Evolutionary conservation across 2,888 invertebrate species (phyloP).

Genomic region (Polyommatus icarus): DNA sequence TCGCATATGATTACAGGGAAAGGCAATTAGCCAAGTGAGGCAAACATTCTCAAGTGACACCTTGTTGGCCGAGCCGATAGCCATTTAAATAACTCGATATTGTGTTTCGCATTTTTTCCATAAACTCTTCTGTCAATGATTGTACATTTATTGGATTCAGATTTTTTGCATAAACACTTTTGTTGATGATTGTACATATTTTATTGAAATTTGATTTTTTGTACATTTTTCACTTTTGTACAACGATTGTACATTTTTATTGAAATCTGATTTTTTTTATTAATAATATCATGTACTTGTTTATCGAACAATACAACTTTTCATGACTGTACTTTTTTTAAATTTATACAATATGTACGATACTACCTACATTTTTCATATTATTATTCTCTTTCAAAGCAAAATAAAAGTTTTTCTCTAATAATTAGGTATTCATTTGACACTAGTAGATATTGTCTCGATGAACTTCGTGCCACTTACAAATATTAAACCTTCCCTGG

Average conservation of each 20-base stretch:
- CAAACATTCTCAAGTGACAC: slow-evolving; percentile 70
- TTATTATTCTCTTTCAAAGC: too few species aligned
- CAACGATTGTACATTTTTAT: not conserved
- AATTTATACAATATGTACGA: too few species aligned
- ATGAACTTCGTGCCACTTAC: too few species aligned
- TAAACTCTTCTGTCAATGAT: not conserved
- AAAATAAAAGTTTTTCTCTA: too few species aligned
- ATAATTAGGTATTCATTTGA: too few species aligned
- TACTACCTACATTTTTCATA: too few species aligned
- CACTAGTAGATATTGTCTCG: too few species aligned
- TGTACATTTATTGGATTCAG: not conserved
- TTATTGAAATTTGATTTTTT: not conserved
- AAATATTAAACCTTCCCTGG: too few species aligned
- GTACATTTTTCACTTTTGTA: not conserved
- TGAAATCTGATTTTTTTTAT: not conserved
- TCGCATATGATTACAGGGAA: slow-evolving; percentile 66
- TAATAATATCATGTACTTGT: not conserved
- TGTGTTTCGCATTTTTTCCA: slow-evolving; percentile 18
- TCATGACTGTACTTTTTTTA: not conserved
- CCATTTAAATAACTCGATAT: slow-evolving; percentile 30
- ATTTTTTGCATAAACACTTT: not conserved
- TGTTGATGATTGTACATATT: not conserved
- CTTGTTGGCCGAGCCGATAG: slow-evolving; percentile 49
- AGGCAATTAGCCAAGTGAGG: slow-evolving; percentile 74
- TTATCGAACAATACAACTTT: not conserved